Conservation (phyloP, 2,113 vertebrate species). For the Australoheros scitulus region DNA sequence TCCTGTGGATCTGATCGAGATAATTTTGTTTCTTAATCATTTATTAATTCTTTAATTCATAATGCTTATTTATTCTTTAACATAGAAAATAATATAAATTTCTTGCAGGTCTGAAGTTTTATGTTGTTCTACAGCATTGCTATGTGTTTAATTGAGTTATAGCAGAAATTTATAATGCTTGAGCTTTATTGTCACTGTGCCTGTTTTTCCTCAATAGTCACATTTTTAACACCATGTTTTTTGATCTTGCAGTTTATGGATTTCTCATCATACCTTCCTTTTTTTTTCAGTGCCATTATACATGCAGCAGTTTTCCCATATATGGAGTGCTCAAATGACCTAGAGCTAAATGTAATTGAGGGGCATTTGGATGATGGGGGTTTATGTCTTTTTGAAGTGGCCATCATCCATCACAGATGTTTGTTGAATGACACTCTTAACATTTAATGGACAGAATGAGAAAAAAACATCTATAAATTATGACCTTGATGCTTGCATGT, state of each 20-base stretch:
- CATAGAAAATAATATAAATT: not conserved
- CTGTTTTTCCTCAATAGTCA: not conserved
- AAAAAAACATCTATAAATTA: not conserved
- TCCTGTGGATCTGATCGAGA: not conserved
- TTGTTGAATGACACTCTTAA: not conserved
- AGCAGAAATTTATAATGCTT: not conserved
- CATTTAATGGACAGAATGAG: not conserved
- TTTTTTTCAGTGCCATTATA: accelerated
- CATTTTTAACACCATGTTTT: not conserved
- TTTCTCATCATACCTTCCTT: not conserved
- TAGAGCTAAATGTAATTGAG: slow-evolving; percentile 1
- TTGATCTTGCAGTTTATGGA: not conserved
- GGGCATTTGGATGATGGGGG: not conserved
- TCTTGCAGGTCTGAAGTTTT: not conserved
- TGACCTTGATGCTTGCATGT: slow-evolving; percentile 1
- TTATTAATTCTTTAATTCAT: not conserved
- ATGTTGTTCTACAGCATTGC: not conserved
- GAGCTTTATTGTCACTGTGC: not conserved
- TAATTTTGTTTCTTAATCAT: not conserved
- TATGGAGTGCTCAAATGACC: not conserved
- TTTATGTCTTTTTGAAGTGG: slow-evolving; percentile 5
- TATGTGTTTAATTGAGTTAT: not conserved
- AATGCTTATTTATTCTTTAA: not conserved
- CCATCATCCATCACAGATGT: not conserved
- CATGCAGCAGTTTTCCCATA: not conserved